Evolutionary conservation across 2,888 invertebrate genomes (phyloP).

Genomic region (Synergus itoensis): DNA sequence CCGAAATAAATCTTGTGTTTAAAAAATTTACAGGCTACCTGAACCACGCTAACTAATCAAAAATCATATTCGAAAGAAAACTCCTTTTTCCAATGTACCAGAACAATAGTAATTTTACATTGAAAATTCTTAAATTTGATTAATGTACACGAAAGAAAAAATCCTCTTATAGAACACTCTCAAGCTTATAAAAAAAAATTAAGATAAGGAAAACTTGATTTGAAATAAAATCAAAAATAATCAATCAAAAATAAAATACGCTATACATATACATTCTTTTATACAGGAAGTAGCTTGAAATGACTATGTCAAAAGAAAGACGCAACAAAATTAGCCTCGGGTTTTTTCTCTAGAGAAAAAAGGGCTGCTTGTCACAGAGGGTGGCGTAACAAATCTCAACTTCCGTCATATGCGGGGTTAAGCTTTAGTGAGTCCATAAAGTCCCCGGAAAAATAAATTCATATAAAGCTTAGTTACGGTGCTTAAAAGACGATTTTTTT

Average conservation of each 20-base stretch:
- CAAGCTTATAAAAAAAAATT: not conserved
- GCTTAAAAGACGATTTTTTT: not conserved
- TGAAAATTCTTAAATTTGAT: not conserved
- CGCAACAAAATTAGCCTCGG: not conserved
- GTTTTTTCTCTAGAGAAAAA: not conserved
- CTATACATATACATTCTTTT: not conserved
- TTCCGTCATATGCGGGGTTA: not conserved
- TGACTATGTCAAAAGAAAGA: not conserved
- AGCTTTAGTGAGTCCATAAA: not conserved
- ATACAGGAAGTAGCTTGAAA: not conserved
- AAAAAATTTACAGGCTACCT: too few species aligned
- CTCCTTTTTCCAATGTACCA: not conserved
- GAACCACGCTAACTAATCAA: not conserved
- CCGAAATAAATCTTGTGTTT: too few species aligned
- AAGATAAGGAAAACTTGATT: too few species aligned
- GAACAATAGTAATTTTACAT: not conserved
- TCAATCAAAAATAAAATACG: not conserved
- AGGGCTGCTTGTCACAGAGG: not conserved
- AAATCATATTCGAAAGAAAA: not conserved
- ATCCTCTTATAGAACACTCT: not conserved
- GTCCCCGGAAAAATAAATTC: not conserved
- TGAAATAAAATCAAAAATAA: too few species aligned
- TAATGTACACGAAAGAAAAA: not conserved
- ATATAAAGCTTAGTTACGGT: not conserved
- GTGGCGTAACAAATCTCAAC: not conserved